Conservation (phyloP, 2,888 invertebrate genomes). For the Dynastes tityus region DNA sequence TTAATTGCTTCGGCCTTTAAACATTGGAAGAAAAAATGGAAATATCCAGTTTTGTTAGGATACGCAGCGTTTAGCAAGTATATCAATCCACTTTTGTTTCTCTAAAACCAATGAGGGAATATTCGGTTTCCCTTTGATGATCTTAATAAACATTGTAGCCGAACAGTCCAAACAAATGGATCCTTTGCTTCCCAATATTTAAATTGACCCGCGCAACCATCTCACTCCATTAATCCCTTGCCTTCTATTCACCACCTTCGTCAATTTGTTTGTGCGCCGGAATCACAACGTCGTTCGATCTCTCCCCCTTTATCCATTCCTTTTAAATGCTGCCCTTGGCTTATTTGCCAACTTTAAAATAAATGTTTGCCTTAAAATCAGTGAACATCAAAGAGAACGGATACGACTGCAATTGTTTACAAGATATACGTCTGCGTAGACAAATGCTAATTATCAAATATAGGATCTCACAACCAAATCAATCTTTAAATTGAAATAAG, state of each 20-base stretch:
- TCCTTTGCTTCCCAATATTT: conserved; percentile 44
- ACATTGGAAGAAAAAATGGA: no score
- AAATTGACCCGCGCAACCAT: conserved; percentile 35
- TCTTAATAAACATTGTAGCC: conserved; percentile 48
- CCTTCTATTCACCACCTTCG: conserved; percentile 42
- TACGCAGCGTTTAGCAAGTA: not conserved
- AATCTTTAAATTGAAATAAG: no score
- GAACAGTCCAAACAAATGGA: conserved; percentile 45
- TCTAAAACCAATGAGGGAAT: conserved; percentile 31
- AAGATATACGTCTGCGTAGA: conserved; percentile 49
- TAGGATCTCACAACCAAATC: not conserved
- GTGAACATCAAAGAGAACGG: conserved; percentile 58
- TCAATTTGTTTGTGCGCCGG: conserved; percentile 23
- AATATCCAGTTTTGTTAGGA: no score
- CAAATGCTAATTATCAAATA: conserved; percentile 39
- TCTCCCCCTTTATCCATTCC: conserved; percentile 56
- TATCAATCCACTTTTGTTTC: conserved; percentile 29
- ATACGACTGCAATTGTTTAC: conserved; percentile 40
- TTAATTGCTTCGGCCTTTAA: no score
- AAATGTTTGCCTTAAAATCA: conserved; percentile 67
- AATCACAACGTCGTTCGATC: conserved; percentile 20
- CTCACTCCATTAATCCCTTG: conserved; percentile 46
- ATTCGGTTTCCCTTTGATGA: conserved; percentile 44
- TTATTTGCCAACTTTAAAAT: conserved; percentile 66
- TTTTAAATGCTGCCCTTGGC: conserved; percentile 60